These are phyloP conservation scores for Petrophora chlorosata DNA, from an alignment of 2,888 invertebrate species.

Conservation along the genomic window DNA sequence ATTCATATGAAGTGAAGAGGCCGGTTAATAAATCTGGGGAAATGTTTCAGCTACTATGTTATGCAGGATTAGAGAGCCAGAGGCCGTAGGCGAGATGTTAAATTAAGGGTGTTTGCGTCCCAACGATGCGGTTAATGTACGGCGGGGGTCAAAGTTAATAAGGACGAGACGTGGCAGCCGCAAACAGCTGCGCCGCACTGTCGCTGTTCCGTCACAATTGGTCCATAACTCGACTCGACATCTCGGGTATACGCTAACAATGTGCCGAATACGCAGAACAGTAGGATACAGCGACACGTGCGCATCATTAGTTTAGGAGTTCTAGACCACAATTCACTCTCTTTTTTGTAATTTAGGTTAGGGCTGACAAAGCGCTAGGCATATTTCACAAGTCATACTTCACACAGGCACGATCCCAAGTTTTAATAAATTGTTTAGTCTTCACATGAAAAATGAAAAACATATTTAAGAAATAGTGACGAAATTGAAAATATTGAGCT, in stretches of 20 bases:
- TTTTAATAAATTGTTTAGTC: neutral
- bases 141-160: conserved; percentile 59
- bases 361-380: neutral
- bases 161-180: conserved; percentile 40
- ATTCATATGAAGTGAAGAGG: conserved; percentile 46
- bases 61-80: conserved; percentile 55
- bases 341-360: neutral
- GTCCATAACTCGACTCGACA: conserved; percentile 54
- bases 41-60: conserved; percentile 56
- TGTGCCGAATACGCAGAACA: conserved; percentile 38
- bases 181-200: conserved; percentile 46
- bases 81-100: conserved; percentile 45
- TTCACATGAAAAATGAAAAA: no score
- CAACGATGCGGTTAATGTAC: conserved; percentile 52
- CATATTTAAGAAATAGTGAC: no score
- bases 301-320: conserved; percentile 3
- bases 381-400: no score
- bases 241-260: conserved; percentile 49
- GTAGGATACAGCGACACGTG: conserved; percentile 1
- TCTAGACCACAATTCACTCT: neutral
- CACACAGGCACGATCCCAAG: no score
- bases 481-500: conserved; percentile 18
- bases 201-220: conserved; percentile 44
- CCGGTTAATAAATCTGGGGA: conserved; percentile 54
- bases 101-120: conserved; percentile 55